Percentiles rank a stretch among this genome's conserved stretches.
phyloP scores from a whole-genome alignment of 2,113 vertebrate genomes.

The Amphiprion percula region DNA sequence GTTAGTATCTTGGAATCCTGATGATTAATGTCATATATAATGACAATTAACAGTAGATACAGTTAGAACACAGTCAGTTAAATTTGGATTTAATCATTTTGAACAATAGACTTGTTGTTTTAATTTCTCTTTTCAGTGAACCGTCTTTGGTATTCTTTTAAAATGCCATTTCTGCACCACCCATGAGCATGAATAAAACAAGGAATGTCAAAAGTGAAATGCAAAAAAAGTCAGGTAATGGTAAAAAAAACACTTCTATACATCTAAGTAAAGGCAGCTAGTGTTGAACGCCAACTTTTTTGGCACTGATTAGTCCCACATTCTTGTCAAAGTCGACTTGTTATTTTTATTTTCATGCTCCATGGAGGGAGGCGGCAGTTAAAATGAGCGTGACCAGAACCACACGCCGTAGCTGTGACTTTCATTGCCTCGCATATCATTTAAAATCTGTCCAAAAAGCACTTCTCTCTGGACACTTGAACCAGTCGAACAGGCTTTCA shows the following conservation, averaged over 20 bases:
- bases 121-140: too few species aligned
- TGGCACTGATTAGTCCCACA: constrained; percentile 66
- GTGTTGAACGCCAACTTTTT: constrained; percentile 30
- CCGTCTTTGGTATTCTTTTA: too few species aligned
- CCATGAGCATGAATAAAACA: not conserved
- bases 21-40: too few species aligned
- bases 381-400: constrained; percentile 72
- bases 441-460: constrained; percentile 55
- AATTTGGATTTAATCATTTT: too few species aligned
- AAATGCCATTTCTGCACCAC: too few species aligned
- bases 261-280: constrained; percentile 42
- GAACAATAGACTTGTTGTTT: too few species aligned
- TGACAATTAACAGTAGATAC: too few species aligned
- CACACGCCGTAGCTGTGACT: constrained; percentile 75
- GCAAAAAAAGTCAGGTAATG: not conserved
- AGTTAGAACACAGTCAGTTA: too few species aligned
- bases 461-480: constrained; percentile 65
- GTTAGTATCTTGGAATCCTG: too few species aligned
- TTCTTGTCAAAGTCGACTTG: constrained; percentile 68
- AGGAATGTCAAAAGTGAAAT: not conserved
- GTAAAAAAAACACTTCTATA: constrained; percentile 29
- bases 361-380: constrained; percentile 45
- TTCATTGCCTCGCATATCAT: constrained; percentile 66
- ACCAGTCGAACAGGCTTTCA: constrained; percentile 56
- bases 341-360: constrained; percentile 75